Conservation (phyloP, 2,797 vertebrate genomes). For the Neostethus bicornis region DNA sequence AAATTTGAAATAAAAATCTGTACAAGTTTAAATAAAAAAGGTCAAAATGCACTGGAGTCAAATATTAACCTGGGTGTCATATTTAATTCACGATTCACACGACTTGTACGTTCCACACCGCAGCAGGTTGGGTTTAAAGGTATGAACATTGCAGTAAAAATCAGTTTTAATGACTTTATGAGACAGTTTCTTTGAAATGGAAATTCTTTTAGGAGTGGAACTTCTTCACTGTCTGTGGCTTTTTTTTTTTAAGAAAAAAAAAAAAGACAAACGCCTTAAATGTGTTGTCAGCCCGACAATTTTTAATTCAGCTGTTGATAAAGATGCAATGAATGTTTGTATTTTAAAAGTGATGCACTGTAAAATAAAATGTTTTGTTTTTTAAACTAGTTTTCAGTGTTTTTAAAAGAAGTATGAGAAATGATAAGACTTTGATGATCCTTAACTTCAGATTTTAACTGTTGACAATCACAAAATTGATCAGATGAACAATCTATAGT, state of each 20-base stretch:
- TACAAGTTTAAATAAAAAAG: background rate
- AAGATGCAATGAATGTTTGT: background rate
- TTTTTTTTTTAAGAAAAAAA: too few relatives aligned
- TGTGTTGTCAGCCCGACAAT: constrained; percentile 1
- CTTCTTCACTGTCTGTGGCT: background rate
- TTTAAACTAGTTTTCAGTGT: background rate
- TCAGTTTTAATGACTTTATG: background rate
- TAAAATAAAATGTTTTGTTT: background rate
- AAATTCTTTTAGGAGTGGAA: background rate
- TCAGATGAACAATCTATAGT: too few relatives aligned
- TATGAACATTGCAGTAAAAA: background rate
- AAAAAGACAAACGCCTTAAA: background rate
- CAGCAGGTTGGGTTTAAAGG: background rate
- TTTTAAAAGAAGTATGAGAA: too few relatives aligned
- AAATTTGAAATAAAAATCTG: background rate
- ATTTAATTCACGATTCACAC: background rate
- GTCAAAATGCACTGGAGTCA: too few relatives aligned
- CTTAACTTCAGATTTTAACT: too few relatives aligned
- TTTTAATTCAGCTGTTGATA: background rate
- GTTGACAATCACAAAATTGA: too few relatives aligned
- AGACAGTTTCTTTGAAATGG: background rate
- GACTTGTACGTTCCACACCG: background rate
- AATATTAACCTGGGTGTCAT: background rate
- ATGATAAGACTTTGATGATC: too few relatives aligned
- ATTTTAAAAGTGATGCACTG: background rate